These are phyloP conservation scores for Albula glossodonta DNA, from an alignment of 2,113 vertebrate species.

Conservation along the genomic window DNA sequence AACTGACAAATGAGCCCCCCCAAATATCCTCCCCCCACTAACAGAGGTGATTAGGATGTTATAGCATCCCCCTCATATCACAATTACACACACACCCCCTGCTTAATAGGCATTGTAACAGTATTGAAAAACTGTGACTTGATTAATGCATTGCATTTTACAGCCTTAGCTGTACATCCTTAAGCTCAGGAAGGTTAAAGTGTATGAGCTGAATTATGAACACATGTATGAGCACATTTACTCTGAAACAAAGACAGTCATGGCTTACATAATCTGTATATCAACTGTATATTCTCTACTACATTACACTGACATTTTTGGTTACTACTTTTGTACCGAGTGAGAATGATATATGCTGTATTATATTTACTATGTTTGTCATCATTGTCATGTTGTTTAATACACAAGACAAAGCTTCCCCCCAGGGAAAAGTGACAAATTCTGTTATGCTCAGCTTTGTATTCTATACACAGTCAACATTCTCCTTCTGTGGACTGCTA, in stretches of 20 bases:
- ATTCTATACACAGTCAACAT: neutral
- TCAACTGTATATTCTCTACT: neutral
- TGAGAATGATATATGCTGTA: neutral
- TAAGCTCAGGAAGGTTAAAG: neutral
- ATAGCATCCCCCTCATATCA: neutral
- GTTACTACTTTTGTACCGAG: neutral
- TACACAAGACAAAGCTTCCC: neutral
- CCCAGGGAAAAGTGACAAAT: neutral
- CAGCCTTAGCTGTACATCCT: neutral
- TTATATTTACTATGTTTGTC: neutral
- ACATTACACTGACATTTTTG: neutral
- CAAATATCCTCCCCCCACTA: neutral
- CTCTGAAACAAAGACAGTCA: neutral
- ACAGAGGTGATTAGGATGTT: neutral
- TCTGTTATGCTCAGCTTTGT: neutral
- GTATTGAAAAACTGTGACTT: neutral
- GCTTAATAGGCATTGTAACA: neutral
- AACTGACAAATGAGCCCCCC: neutral
- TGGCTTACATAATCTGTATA: neutral
- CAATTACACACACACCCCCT: too few relatives aligned
- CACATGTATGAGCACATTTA: neutral
- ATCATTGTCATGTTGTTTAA: neutral
- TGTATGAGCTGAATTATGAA: neutral
- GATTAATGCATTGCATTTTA: neutral
- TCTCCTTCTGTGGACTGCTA: neutral